phyloP scores from a whole-genome alignment of 2,113 vertebrate genomes.

The Phylloscopus trochilus region DNA sequence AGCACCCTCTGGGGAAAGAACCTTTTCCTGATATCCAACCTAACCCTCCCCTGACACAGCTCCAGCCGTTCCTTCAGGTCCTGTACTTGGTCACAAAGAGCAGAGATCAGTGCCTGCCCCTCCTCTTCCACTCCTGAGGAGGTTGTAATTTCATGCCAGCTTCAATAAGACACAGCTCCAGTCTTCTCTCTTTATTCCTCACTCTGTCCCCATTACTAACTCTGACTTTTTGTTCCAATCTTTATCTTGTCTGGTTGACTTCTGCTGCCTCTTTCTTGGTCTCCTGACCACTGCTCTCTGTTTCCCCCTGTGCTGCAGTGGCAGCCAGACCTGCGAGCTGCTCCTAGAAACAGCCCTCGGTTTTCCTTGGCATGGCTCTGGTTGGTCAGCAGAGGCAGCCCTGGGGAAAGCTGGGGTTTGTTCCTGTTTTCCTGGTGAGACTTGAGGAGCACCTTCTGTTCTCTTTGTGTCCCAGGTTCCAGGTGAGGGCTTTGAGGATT shows the following conservation, averaged over 20 bases:
- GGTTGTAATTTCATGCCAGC: not conserved
- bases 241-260: not conserved
- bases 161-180: not conserved
- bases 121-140: not conserved
- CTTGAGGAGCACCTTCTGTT: not conserved
- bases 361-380: not conserved
- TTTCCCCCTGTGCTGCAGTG: not conserved
- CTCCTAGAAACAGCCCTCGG: fast-evolving
- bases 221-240: not conserved
- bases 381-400: not conserved
- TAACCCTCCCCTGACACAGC: not conserved
- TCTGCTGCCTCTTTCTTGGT: not conserved
- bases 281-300: not conserved
- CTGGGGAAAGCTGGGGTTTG: not conserved
- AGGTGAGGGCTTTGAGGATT: not conserved
- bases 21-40: not conserved
- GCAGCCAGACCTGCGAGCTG: not conserved
- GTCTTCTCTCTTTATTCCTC: not conserved
- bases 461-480: not conserved
- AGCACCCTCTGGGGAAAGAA: not conserved
- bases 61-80: fast-evolving
- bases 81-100: not conserved
- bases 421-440: not conserved
- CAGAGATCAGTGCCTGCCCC: not conserved
- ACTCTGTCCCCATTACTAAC: not conserved